Evolutionary conservation across 2,797 vertebrate species (phyloP), one percentile per base, ranked within the genome.

Genomic region (Helicolenus hilgendorfi): DNA sequence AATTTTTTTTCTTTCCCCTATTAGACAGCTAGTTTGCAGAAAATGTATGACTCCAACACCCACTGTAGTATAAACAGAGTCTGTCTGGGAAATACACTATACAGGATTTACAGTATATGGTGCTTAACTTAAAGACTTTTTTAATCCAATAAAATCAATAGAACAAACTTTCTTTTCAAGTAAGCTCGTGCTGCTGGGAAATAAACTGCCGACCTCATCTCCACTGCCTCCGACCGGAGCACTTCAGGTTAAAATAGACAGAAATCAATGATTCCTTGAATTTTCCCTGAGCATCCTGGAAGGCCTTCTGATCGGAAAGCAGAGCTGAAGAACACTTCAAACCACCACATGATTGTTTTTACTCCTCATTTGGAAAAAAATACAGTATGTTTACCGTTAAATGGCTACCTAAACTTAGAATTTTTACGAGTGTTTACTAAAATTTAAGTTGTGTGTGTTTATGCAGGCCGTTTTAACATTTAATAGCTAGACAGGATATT

Each of bases 261-360:
- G 11, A 4, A 77, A 84, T 81, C 59, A 84, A 45, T 60, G 26
- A 33, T 35, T 22, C 36, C 35, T 78, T 56, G 4, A 63, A 49
- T 36, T 72, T 45, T 22, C 11, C 3, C 3, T 0, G 11, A 38
- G 62, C 58, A 55, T 65, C 67, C 77, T 36, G 11, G 13, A 55
- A 53, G 1, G 5, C 41, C 26, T 67, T 13, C 58, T 71, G 33
- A 31, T 49, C 72, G 14, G 29, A 67, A 26, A 63, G 10, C 9
- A 26, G 14, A 4, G 7, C 6, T 3, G 10, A 49, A 53, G 53
- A 86, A 75, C 26, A 53, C 22, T 7, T 45, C 27, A n/a, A n/a
- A 71, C 26, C 26, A 29, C 2, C 36, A 6, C 1, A 20, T 35
- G 2, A 27, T 22, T 15, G 9, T 3, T 53, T 70, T 77, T 29